Base-by-base conservation (phyloP, 2,888 invertebrate species). In the Tenthredo distinguenda region DNA sequence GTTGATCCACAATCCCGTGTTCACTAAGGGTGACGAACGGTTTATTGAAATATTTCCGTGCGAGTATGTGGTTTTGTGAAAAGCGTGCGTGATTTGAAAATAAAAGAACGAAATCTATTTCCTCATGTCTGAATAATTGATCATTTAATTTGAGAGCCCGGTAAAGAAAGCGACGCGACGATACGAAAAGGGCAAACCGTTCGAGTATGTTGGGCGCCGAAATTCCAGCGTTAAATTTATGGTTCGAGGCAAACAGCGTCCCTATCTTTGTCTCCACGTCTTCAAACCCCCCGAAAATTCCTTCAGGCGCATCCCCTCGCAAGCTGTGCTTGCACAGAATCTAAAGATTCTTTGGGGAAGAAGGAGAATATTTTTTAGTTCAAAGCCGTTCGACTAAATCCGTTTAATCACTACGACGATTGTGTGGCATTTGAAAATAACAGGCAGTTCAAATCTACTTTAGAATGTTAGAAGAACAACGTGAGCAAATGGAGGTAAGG, bases 141-240 rank as follows among this genome's bases (percentile, higher is more conserved):
- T 81, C 62, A 62, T 37, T 81, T 37, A n/a, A 62, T 81, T 81
- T 21, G 62, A 62, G 62, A 77, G 7, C 5, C 55, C 2, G 34
- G 10, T 31, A 21, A 62, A 40, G 37, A 77, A 58, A 81, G 40
- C 62, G 65, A 12, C n/a, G 62, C 62, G 43, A 21, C 34, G 62
- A 81, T 62, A 81, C 81, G 40, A 37, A 81, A 15, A 62, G 37
- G 31, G 40, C 37, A 43, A 18, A 76, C 43, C 50, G 37, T 55
- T 77, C 26, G 7, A 55, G 50, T 55, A 77, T 55, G 62, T 12
- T n/a, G 31, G 40, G 62, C 40, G 62, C 18, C 40, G 43, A 34
- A 81, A 65, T 40, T 81, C 81, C 81, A 43, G 21, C 50, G 62
- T 62, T 34, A 65, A 62, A 81, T 81, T 81, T n/a, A 81, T 81